Evolutionary conservation across 2,888 invertebrate genomes (phyloP).

Genomic region (Brachypalpus laphriformis): DNA sequence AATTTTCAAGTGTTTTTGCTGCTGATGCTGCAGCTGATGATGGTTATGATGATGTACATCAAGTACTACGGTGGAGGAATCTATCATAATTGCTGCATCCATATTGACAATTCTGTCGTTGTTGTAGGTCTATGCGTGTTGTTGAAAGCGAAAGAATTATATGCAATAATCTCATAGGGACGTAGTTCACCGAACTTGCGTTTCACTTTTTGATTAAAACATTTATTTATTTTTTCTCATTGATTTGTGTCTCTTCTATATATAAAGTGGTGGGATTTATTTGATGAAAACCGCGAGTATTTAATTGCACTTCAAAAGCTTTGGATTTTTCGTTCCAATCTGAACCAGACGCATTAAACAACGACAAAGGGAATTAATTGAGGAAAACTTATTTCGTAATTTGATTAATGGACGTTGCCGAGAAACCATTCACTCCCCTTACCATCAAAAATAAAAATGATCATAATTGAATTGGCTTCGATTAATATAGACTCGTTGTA

Average conservation of each 20-base stretch:
- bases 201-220: neutral
- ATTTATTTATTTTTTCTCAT: neutral
- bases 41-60: constrained; percentile 76
- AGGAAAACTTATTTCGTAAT: constrained; percentile 4
- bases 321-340: constrained; percentile 33
- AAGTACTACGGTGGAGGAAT: constrained; percentile 75
- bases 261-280: neutral
- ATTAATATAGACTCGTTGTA: constrained; percentile 12
- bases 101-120: constrained; percentile 73
- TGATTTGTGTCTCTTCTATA: neutral
- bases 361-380: neutral
- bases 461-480: constrained; percentile 48
- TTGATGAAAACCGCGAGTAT: neutral
- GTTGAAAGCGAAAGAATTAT: constrained; percentile 10
- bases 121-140: constrained; percentile 2
- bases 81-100: constrained; percentile 80
- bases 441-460: constrained; percentile 28
- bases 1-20: constrained; percentile 71
- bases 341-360: neutral
- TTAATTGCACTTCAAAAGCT: neutral
- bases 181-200: neutral
- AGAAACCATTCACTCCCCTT: neutral
- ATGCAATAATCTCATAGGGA: constrained; percentile 35
- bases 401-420: constrained; percentile 18
- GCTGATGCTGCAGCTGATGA: constrained; percentile 73